Conservation (phyloP, 2,797 vertebrate species). For the Atherinosoma microstoma region DNA sequence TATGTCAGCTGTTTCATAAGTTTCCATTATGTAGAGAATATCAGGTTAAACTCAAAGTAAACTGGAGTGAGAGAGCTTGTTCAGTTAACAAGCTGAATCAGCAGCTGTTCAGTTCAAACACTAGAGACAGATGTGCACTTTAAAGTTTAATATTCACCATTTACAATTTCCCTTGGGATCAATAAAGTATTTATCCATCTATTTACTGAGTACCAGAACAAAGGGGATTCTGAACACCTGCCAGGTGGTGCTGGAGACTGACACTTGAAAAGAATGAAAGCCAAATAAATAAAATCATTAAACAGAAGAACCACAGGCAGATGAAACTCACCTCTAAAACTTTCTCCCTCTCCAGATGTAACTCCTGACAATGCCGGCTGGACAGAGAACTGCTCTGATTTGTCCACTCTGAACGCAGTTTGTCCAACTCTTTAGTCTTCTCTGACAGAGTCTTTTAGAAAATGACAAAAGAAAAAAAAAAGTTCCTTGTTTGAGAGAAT, state of each 20-base stretch:
- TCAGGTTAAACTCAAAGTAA: background rate
- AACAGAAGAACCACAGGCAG: background rate
- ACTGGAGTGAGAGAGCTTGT: too few species aligned
- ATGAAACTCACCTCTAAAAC: slow-evolving; percentile 85
- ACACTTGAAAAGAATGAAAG: background rate
- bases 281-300: background rate
- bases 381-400: slow-evolving; percentile 85
- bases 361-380: slow-evolving; percentile 88
- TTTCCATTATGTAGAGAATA: background rate
- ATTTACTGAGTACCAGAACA: background rate
- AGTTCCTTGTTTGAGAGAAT: background rate
- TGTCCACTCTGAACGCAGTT: slow-evolving; percentile 90
- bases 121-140: background rate
- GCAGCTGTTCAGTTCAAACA: background rate
- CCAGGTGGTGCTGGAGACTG: background rate
- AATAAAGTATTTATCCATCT: too few species aligned
- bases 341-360: slow-evolving; percentile 90
- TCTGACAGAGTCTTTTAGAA: slow-evolving; percentile 88
- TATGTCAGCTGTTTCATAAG: background rate
- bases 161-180: too few species aligned
- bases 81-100: background rate
- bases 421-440: slow-evolving; percentile 92
- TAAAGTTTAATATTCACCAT: background rate
- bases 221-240: background rate
- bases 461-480: background rate